Evolutionary conservation across 2,113 vertebrate genomes (phyloP).

Genomic region (Tragelaphus scriptus): DNA sequence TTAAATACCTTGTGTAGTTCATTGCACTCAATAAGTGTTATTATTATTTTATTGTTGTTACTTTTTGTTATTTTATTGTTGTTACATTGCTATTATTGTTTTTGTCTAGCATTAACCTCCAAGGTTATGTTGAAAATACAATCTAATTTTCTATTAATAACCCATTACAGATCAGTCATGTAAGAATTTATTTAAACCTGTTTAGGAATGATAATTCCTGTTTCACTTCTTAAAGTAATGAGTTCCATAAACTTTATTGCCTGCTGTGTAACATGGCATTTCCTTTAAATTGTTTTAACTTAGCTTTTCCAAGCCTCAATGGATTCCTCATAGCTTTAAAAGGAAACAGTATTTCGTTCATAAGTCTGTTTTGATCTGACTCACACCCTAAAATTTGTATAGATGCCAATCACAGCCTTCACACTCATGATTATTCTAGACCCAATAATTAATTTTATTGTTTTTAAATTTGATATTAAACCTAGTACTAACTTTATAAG

Average conservation of each 20-base stretch:
- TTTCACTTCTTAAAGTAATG: slow-evolving; percentile 47
- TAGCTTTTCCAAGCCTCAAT: not conserved
- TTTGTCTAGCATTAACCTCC: not conserved
- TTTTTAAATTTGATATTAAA: not conserved
- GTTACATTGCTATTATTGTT: not conserved
- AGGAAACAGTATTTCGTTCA: not conserved
- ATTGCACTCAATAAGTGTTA: not conserved
- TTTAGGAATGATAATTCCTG: slow-evolving; percentile 15
- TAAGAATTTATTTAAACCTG: slow-evolving; percentile 53
- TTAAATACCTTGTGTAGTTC: not conserved
- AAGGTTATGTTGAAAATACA: slow-evolving; percentile 12
- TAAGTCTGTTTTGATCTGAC: slow-evolving; percentile 1
- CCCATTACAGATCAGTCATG: slow-evolving; percentile 27
- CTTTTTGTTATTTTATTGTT: not conserved
- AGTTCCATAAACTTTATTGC: slow-evolving; percentile 37
- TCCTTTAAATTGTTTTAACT: slow-evolving; percentile 43
- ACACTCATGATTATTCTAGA: not conserved
- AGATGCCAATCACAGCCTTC: not conserved
- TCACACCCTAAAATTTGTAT: not conserved
- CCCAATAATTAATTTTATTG: not conserved
- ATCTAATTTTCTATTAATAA: slow-evolving; percentile 48
- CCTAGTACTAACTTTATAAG: not conserved
- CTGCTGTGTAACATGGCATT: slow-evolving; percentile 9
- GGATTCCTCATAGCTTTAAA: not conserved
- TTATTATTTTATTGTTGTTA: not conserved